These are phyloP conservation scores for Guaruba guarouba DNA, from an alignment of 2,113 vertebrate genomes.

Conservation along the genomic window DNA sequence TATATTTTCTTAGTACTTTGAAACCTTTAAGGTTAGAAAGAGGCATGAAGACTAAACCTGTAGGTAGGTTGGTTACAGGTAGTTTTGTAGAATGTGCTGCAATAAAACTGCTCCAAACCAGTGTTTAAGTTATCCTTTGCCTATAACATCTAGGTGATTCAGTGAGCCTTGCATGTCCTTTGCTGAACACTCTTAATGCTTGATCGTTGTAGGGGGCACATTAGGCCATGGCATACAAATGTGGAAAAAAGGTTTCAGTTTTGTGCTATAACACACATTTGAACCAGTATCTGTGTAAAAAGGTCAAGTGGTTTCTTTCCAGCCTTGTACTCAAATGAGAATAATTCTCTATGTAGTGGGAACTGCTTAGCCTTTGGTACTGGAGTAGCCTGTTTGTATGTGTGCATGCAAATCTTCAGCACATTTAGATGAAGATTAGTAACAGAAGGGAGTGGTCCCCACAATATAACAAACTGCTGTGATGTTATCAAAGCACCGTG, in stretches of 20 bases:
- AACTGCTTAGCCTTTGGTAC: neutral
- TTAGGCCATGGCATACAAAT: neutral
- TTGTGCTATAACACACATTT: neutral
- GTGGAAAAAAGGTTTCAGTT: neutral
- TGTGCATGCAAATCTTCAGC: neutral
- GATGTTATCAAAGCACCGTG: neutral
- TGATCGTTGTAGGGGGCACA: rapidly evolving
- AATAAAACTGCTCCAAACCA: neutral
- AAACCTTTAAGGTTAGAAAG: neutral
- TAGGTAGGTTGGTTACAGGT: neutral
- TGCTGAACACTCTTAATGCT: neutral
- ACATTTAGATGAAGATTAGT: neutral
- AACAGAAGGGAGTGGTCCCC: neutral
- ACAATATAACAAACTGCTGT: neutral
- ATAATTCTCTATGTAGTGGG: neutral
- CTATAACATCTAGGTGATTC: neutral
- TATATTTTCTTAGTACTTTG: neutral
- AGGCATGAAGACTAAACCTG: too few species aligned
- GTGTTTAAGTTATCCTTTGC: neutral
- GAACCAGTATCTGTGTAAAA: neutral
- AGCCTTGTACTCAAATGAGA: neutral
- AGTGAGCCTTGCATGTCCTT: neutral
- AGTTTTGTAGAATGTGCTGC: neutral
- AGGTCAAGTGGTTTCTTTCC: neutral
- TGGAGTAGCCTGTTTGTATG: neutral